phyloP scores from a whole-genome alignment of 2,113 vertebrate species.

The Seriola aureovittata region DNA sequence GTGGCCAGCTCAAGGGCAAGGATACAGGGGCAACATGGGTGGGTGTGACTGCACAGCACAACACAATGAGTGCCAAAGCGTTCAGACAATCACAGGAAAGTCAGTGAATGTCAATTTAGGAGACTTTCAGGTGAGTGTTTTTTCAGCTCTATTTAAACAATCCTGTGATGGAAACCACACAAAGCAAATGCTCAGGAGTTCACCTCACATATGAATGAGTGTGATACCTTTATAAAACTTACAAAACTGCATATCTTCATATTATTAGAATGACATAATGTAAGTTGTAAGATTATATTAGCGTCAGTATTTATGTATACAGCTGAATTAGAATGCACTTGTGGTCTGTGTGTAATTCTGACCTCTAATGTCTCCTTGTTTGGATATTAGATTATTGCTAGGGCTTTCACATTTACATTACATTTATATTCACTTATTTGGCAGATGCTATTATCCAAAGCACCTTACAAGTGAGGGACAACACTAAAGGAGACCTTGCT shows the following conservation, averaged over 20 bases:
- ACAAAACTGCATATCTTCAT: neutral
- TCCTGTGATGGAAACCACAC: neutral
- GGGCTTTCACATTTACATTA: too few species aligned
- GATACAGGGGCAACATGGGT: neutral
- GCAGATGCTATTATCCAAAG: too few species aligned
- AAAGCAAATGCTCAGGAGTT: neutral
- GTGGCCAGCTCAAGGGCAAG: neutral
- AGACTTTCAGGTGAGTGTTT: neutral
- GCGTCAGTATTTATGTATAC: neutral
- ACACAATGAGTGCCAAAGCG: slow-evolving; percentile 18
- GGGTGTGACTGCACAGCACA: slow-evolving; percentile 5
- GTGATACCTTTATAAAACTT: neutral
- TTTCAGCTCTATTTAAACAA: neutral
- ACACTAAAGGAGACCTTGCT: too few species aligned
- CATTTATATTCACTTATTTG: too few species aligned
- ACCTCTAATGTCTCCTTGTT: neutral
- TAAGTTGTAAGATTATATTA: neutral
- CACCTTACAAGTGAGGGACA: too few species aligned
- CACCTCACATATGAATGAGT: neutral
- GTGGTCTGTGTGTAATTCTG: neutral
- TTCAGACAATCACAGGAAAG: slow-evolving; percentile 48
- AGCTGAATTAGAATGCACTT: neutral
- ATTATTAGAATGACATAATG: neutral
- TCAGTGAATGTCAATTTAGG: neutral
- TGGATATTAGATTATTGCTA: neutral